Evolutionary conservation across 2,797 vertebrate species (phyloP), one percentile per base, ranked within the genome.

Genomic region (Nannoperca australis): DNA sequence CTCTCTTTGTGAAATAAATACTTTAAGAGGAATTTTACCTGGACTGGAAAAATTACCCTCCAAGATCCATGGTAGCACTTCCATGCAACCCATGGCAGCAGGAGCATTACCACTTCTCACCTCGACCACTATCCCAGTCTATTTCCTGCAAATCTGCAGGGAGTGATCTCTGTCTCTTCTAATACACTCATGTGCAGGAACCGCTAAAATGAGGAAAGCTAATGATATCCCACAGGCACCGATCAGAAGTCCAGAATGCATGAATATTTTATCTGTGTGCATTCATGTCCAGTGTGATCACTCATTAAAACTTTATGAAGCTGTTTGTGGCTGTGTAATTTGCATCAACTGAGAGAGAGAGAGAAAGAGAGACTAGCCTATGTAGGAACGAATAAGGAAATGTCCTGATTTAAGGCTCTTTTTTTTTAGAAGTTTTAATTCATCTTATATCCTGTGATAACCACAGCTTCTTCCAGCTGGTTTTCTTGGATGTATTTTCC

Each of bases 261-360:
- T 94, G 70, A 94, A 94, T 94, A 92, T 94, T 93, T 93, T 69
- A 93, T 91, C 73, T 69, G 67, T 82, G 72, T 69, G 78, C 89
- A 82, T 93, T 89, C 62, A 78, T 85, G 85, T 94, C 90, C 89
- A 85, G 84, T 85, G 83, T 92, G 85, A 92, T 93, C 89, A 77
- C 87, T 92, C 90, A 91, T 93, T 91, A 90, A 92, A 93, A 88
- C 87, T 92, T 90, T 63, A 91, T 85, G 83, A 90, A 88, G 89
- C 86, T 86, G 90, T 90, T 92, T 91, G 91, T 89, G 82, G 74
- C 83, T 75, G 22, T 14, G 40, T 83, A 82, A 85, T 90, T 85
- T 89, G 79, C 87, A 87, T 88, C 11, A n/a, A 74, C 67, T 53
- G 73, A 77, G 27, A 70, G 60, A 61, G 65, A 24, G n/a, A 63